phyloP scores from a whole-genome alignment of 2,888 invertebrate species.

The Lasius fuliginosus region DNA sequence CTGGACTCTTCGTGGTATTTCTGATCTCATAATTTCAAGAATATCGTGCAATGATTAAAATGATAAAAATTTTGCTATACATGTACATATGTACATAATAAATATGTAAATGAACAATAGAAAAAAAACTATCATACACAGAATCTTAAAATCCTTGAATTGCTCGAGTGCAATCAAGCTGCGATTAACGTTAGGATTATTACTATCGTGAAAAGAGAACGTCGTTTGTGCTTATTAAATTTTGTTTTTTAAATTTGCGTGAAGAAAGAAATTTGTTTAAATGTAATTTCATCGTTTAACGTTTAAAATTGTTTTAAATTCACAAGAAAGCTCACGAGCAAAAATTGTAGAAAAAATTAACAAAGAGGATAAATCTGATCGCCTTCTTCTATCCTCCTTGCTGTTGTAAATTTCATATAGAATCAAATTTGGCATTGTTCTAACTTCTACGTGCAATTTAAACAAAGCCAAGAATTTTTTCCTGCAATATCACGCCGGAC shows the following conservation, averaged over 20 bases:
- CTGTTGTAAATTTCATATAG: background rate
- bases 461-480: constrained; percentile 47
- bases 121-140: background rate
- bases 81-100: background rate
- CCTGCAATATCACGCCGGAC: constrained; percentile 45
- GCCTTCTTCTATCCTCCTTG: background rate
- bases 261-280: background rate
- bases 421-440: constrained; percentile 31
- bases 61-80: background rate
- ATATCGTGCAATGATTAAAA: background rate
- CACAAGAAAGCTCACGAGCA: background rate
- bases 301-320: background rate
- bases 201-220: background rate
- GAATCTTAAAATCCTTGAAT: background rate
- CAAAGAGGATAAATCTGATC: background rate
- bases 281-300: background rate
- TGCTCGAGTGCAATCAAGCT: background rate
- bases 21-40: background rate
- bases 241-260: background rate
- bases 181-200: background rate
- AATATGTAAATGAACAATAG: background rate
- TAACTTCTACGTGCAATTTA: constrained; percentile 30
- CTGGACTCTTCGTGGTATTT: background rate
- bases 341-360: background rate
- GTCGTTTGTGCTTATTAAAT: background rate